These are phyloP conservation scores for Aporophyla lueneburgensis DNA, from an alignment of 2,888 invertebrate genomes.

Conservation along the genomic window DNA sequence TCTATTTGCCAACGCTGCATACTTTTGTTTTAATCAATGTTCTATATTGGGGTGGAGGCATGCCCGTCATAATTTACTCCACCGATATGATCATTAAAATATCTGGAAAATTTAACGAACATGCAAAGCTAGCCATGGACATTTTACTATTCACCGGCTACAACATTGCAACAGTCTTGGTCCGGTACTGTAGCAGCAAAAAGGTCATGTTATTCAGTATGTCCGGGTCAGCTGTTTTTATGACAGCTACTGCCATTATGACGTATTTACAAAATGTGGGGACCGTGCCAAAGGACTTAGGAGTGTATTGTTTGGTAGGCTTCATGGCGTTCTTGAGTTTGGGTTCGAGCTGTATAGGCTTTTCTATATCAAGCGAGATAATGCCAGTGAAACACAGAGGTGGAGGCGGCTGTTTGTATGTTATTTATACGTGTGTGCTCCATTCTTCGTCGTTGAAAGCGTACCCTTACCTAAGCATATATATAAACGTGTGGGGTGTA, in stretches of 20 bases:
- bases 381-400: constrained; percentile 66
- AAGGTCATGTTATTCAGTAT: constrained; percentile 53
- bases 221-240: constrained; percentile 48
- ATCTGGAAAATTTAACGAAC: constrained; percentile 27
- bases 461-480: constrained; percentile 58
- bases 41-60: constrained; percentile 48
- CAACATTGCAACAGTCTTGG: constrained; percentile 37
- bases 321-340: constrained; percentile 50
- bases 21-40: constrained; percentile 47
- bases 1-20: constrained; percentile 53
- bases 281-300: constrained; percentile 27
- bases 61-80: constrained; percentile 53
- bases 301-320: constrained; percentile 51
- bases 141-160: constrained; percentile 42
- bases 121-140: constrained; percentile 48
- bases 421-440: constrained; percentile 53
- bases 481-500: constrained; percentile 49
- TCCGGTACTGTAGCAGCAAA: constrained; percentile 51
- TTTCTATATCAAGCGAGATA: constrained; percentile 59
- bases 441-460: constrained; percentile 58
- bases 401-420: constrained; percentile 48
- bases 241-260: constrained; percentile 36
- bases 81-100: constrained; percentile 50
- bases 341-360: constrained; percentile 54
- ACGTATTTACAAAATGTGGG: constrained; percentile 45